Evolutionary conservation across 2,797 vertebrate genomes (phyloP).

Genomic region (Sciurus carolinensis): DNA sequence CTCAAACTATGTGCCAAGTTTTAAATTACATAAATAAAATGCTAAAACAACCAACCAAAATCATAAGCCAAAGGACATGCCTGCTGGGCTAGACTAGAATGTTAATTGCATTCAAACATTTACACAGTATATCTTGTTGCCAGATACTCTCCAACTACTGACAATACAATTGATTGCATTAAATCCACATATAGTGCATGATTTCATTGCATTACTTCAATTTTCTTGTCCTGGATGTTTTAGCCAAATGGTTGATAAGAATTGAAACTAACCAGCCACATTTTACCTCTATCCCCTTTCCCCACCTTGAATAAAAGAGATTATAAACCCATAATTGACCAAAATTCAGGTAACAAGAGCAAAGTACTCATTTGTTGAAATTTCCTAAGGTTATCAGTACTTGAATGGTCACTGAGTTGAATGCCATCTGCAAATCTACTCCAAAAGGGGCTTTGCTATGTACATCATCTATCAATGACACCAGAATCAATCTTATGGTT

Average conservation of each 20-base stretch:
- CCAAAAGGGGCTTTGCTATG: not conserved
- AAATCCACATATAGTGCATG: not conserved
- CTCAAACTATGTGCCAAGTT: not conserved
- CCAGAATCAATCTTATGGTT: not conserved
- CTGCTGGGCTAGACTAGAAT: not conserved
- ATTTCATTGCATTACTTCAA: slow-evolving; percentile 22
- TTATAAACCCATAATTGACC: not conserved
- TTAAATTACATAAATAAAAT: slow-evolving; percentile 60
- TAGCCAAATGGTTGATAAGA: slow-evolving; percentile 1
- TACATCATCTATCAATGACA: not conserved
- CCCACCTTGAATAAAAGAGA: slow-evolving; percentile 39
- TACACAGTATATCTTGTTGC: not conserved
- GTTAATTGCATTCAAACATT: slow-evolving; percentile 16
- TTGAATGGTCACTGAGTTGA: not conserved
- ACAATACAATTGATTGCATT: not conserved
- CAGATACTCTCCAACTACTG: not conserved
- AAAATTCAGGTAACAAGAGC: slow-evolving; percentile 9
- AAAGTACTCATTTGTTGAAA: slow-evolving; percentile 37
- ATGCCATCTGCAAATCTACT: not conserved
- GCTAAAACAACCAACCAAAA: slow-evolving; percentile 59
- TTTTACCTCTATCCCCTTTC: slow-evolving; percentile 4
- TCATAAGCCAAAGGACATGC: not conserved
- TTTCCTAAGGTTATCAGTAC: not conserved
- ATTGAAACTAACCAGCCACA: slow-evolving; percentile 20
- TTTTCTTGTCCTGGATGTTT: slow-evolving; percentile 1